A percentile compares a stretch with the other conserved stretches of the same genome.
These are phyloP conservation scores for Drosophila triauraria DNA, from an alignment of 1,140 invertebrate species.

Conservation along the genomic window DNA sequence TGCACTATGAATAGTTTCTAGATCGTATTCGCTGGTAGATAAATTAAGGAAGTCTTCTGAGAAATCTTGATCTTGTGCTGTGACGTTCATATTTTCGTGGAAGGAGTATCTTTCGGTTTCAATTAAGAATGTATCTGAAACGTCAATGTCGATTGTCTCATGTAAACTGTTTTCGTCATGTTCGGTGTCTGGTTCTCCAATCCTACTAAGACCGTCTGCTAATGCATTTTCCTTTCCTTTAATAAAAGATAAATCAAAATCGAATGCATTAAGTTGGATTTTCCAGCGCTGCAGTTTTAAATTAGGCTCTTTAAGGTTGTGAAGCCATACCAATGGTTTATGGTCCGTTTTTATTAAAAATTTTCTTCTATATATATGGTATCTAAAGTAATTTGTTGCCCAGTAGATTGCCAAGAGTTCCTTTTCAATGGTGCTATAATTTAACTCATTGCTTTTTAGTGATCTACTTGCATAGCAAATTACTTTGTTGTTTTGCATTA, in stretches of 20 bases:
- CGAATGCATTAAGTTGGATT: conserved; percentile 26
- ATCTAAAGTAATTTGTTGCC: conserved; percentile 24
- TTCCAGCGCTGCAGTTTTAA: conserved; percentile 37
- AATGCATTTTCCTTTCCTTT: conserved; percentile 38
- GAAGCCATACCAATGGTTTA: too few relatives aligned
- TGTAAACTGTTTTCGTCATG: neutral
- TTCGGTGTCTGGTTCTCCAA: neutral
- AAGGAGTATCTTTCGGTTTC: neutral
- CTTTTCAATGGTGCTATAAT: conserved; percentile 20
- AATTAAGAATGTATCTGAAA: neutral
- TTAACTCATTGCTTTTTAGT: neutral
- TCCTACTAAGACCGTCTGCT: conserved; percentile 28
- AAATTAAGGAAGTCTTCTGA: neutral
- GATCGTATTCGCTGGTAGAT: neutral
- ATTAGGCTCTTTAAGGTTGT: too few relatives aligned
- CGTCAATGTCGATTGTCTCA: neutral
- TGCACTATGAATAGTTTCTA: neutral
- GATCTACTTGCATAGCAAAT: conserved; percentile 6
- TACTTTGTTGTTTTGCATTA: conserved; percentile 11
- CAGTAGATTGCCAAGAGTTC: conserved; percentile 33
- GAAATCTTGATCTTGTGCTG: neutral
- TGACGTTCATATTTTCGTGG: neutral
- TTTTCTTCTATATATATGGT: too few relatives aligned
- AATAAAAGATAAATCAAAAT: conserved; percentile 36
- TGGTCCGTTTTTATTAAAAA: too few relatives aligned